phyloP scores from a whole-genome alignment of 2,797 vertebrate genomes.

The Catharus ustulatus region DNA sequence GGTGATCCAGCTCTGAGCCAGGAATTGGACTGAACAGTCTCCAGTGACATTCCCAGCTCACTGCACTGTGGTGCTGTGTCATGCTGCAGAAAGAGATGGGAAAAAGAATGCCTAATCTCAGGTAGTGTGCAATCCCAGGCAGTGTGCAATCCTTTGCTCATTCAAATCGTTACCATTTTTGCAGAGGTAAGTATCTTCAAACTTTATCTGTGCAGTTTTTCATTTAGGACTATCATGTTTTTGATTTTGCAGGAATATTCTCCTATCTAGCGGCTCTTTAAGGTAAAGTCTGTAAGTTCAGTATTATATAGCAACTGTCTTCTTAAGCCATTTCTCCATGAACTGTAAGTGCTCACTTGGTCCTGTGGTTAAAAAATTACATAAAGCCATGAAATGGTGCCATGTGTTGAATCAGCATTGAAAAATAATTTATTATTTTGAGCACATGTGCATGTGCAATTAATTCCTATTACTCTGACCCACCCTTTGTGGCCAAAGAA shows the following conservation, averaged over 20 bases:
- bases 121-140: not conserved
- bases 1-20: not conserved
- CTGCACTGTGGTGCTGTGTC: accelerated
- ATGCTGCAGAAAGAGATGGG: not conserved
- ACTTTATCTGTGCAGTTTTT: not conserved
- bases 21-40: not conserved
- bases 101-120: not conserved
- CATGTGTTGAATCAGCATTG: not conserved
- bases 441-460: not conserved
- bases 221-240: not conserved
- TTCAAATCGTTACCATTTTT: not conserved
- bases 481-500: not conserved
- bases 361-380: not conserved
- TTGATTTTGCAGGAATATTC: not conserved
- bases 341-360: not conserved
- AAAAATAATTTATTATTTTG: not conserved
- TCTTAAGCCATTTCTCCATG: not conserved
- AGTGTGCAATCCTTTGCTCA: not conserved
- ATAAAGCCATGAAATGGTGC: not conserved
- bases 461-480: not conserved
- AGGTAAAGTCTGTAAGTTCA: not conserved
- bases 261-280: not conserved
- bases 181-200: not conserved
- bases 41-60: not conserved
- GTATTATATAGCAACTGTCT: not conserved